phyloP scores from a whole-genome alignment of 2,888 invertebrate species.

The Drosophila seclusa region DNA sequence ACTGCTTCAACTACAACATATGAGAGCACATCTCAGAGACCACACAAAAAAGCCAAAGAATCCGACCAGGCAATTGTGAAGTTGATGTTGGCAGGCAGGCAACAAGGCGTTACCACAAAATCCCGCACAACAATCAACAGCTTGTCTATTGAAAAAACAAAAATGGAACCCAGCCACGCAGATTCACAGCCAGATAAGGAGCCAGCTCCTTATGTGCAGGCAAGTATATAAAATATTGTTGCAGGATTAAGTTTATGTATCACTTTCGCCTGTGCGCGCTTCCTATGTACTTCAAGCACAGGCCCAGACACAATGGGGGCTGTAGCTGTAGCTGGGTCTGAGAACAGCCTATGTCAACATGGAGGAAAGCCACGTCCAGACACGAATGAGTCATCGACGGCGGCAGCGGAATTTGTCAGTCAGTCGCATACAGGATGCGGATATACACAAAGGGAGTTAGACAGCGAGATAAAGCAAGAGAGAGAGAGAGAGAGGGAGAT shows the following conservation, averaged over 20 bases:
- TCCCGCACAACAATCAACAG: constrained; percentile 63
- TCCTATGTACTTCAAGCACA: constrained; percentile 31
- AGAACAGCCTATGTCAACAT: constrained; percentile 36
- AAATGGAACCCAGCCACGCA: not conserved
- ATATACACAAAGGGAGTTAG: constrained; percentile 1
- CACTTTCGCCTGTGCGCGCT: constrained; percentile 61
- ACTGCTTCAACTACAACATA: not conserved
- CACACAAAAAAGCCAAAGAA: constrained; percentile 19
- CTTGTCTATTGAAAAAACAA: constrained; percentile 43
- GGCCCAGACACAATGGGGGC: constrained; percentile 25
- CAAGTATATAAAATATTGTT: constrained; percentile 46
- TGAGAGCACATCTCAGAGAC: constrained; percentile 12
- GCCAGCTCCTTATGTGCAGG: constrained; percentile 7
- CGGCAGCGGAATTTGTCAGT: constrained; percentile 18
- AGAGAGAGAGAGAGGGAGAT: not conserved
- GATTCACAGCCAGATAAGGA: not conserved
- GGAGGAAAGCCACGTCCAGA: constrained; percentile 36
- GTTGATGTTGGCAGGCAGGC: constrained; percentile 3
- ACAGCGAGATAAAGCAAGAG: not conserved
- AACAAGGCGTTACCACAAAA: constrained; percentile 19
- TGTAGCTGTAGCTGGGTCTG: constrained; percentile 8
- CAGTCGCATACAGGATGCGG: constrained; percentile 34
- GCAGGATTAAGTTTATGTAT: constrained; percentile 32
- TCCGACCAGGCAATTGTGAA: constrained; percentile 23
- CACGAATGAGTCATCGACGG: constrained; percentile 60